Percentiles rank a stretch among this genome's conserved stretches.
These are phyloP conservation scores for Eupeodes latifasciatus DNA, from an alignment of 2,888 invertebrate species.

Conservation along the genomic window DNA sequence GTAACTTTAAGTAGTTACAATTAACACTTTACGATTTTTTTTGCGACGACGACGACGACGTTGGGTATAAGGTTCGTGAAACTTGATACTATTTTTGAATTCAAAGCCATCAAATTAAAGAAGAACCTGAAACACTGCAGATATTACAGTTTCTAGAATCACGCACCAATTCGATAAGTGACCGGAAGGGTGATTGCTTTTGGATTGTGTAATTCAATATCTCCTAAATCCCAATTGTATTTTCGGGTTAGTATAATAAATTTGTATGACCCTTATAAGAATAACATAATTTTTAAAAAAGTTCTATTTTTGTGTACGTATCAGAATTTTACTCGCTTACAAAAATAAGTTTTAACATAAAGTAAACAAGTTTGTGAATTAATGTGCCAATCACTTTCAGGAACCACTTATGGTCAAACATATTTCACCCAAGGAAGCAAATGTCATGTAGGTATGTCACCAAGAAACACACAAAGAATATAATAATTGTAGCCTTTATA, in stretches of 20 bases:
- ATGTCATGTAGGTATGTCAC: conserved; percentile 54
- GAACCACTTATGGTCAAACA: conserved; percentile 69
- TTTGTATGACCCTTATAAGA: conserved; percentile 15
- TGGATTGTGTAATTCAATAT: conserved; percentile 56
- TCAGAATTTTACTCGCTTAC: not conserved
- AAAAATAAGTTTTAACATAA: not conserved
- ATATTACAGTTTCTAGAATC: conserved; percentile 37
- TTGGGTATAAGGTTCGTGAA: conserved; percentile 19
- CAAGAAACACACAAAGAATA: conserved; percentile 1
- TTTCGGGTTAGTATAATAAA: conserved; percentile 58
- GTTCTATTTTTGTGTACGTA: not conserved
- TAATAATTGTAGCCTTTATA: conserved; percentile 4
- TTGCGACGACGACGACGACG: too few species aligned
- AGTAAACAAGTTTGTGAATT: conserved; percentile 60
- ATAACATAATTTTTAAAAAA: too few species aligned
- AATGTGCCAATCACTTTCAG: conserved; percentile 66
- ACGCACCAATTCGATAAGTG: conserved; percentile 58
- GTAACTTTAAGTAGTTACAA: conserved; percentile 63
- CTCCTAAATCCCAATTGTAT: conserved; percentile 47
- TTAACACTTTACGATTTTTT: conserved; percentile 66
- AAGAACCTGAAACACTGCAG: conserved; percentile 3
- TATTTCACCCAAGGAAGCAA: conserved; percentile 56
- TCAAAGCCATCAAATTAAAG: conserved; percentile 16
- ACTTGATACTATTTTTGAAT: conserved; percentile 64
- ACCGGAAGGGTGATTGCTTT: conserved; percentile 63